Base-by-base conservation (phyloP, 2,888 invertebrate species). In the Hyposoter dolosus region DNA sequence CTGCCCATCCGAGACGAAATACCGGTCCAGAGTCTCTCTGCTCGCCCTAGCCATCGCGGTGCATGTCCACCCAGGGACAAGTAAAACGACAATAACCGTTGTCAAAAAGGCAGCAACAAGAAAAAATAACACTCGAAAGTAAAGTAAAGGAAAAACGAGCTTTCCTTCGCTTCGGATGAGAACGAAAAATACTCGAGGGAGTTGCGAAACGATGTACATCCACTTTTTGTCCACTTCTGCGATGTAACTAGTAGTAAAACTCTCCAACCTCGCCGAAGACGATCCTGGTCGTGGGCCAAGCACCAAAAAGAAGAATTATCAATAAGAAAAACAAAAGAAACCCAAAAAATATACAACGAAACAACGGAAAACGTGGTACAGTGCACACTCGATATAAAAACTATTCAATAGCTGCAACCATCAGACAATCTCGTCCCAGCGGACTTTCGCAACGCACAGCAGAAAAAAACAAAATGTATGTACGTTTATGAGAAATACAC, bases 341-440 rank as follows among this genome's bases (percentile, higher is more conserved):
- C 28, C 15, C n/a, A 4, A 60, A 60, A 60, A 60, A 28, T 12
- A 28, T 12, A 60, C 28, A 50, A 50, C 17, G 5, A 45, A 32
- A 71, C 56, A 72, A 56, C 60, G 60, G 6, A 77, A 35, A 40
- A 69, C 23, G 47, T 43, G 69, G 71, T 69, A 74, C 15, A 28
- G 43, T 78, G 47, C 72, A 68, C 71, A 28, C 28, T 53, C 63
- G 72, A 56, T 74, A 78, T 78, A 75, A 82, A 82, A 79, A 75
- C 63, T 35, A 78, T 75, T 53, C 78, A 47, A 82, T 82, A 76
- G 69, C 82, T 75, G 69, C 74, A 75, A 50, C 68, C 19, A 35
- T 1, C 40, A 1, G 78, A 32, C 78, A 75, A 85, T 85, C 79
- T 79, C 78, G 53, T 82, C 79, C 79, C 71, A 60, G 50, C 72